These are phyloP conservation scores for Allolobophora icterica DNA, from an alignment of 2,888 invertebrate genomes.

Conservation along the genomic window DNA sequence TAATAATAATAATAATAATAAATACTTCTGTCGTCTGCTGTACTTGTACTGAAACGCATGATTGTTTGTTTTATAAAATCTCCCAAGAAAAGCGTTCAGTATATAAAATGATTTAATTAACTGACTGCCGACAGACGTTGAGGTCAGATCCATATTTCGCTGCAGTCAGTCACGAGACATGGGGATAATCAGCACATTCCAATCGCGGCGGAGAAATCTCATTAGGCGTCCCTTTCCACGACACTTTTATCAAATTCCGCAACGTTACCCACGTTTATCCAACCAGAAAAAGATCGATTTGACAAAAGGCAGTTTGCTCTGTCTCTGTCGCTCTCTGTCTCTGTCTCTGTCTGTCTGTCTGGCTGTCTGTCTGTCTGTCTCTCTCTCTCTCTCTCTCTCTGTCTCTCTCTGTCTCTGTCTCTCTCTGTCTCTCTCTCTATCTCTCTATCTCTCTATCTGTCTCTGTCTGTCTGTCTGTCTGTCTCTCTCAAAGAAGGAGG, in stretches of 20 bases:
- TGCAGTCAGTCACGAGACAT: background rate
- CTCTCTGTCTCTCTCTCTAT: too few relatives aligned
- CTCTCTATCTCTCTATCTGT: too few relatives aligned
- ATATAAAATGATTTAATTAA: background rate
- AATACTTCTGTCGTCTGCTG: too few relatives aligned
- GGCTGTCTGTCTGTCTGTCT: too few relatives aligned
- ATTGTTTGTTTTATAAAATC: background rate
- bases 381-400: too few relatives aligned
- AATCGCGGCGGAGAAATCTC: background rate
- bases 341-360: too few relatives aligned
- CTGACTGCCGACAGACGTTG: background rate
- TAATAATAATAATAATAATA: too few relatives aligned
- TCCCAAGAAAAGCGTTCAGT: background rate
- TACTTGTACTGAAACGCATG: too few relatives aligned
- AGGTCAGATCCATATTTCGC: background rate
- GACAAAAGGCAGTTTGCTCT: background rate
- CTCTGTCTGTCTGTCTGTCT: too few relatives aligned
- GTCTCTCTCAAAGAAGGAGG: too few relatives aligned
- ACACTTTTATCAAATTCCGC: slow-evolving; percentile 3
- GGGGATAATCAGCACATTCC: background rate
- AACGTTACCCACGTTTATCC: background rate
- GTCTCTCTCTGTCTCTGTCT: too few relatives aligned
- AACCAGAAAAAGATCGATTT: background rate
- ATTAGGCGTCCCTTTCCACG: background rate
- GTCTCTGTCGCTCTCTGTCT: too few relatives aligned